These are phyloP conservation scores for Syngnathus acus DNA, from an alignment of 2,797 vertebrate genomes.

Conservation along the genomic window DNA sequence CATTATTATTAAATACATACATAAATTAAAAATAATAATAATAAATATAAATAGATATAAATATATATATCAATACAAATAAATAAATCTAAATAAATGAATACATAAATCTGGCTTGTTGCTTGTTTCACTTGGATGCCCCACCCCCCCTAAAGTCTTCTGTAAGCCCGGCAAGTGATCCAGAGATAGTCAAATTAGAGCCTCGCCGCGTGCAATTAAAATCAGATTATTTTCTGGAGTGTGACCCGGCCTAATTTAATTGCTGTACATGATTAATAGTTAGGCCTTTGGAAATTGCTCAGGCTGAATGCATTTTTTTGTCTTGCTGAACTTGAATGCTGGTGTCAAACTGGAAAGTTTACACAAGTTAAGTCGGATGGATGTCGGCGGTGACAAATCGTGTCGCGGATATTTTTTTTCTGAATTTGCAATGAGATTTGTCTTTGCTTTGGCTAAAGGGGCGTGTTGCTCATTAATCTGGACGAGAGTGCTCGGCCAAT, in stretches of 20 bases:
- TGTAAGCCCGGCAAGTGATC: conserved; percentile 54
- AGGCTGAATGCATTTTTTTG: conserved; percentile 48
- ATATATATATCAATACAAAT: no score
- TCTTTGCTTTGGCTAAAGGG: conserved; percentile 46
- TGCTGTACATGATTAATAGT: conserved; percentile 61
- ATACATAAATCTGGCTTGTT: no score
- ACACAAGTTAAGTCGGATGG: neutral
- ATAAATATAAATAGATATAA: no score
- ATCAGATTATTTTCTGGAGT: conserved; percentile 61
- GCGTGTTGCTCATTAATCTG: conserved; percentile 69
- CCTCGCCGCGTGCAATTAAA: conserved; percentile 62
- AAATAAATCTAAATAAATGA: no score
- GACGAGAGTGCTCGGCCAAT: conserved; percentile 51
- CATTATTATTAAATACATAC: neutral
- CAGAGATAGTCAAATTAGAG: conserved; percentile 64
- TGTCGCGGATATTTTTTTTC: neutral
- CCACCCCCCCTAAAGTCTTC: neutral
- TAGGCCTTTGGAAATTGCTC: conserved; percentile 51
- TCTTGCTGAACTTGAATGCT: conserved; percentile 32
- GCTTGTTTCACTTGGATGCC: no score
- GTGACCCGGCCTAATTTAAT: conserved; percentile 66
- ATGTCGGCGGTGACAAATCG: neutral
- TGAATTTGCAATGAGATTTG: conserved; percentile 6
- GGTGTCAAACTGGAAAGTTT: conserved; percentile 25
- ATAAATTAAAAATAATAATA: no score